Evolutionary conservation across 2,113 vertebrate species (phyloP), one percentile per base, ranked within the genome.

Genomic region (Poecile atricapillus): DNA sequence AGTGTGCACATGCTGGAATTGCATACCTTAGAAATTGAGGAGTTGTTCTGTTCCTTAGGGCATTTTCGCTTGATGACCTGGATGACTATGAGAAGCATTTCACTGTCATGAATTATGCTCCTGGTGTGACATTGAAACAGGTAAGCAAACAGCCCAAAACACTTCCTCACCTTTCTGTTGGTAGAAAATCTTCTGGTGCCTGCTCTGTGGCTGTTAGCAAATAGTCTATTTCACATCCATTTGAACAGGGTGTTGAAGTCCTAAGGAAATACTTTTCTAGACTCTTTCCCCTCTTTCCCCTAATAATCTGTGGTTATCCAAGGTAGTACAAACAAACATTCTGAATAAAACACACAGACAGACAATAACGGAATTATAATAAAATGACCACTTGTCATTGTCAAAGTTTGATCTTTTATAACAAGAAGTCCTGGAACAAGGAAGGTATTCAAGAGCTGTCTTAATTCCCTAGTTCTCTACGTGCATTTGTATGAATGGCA

Each of bases 41-140:
- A 8, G 4, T 17, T 64, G 3, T 44, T 82, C 58, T 37, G 6
- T 83, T 84, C 53, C 59, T 7, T 63, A 99, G 99, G 94, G 97
- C 98, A 0, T 99, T 99, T 47, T 98, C 98, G 0, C 98, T 99
- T 39, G 97, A 98, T 21, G 98, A 98, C 83, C 97, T 99, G 88
- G 99, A 99, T 52, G 99, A 99, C 94, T 99, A 99, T 7, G 98
- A 99, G 94, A 99, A 99, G 78, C 99, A 99, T 94, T 99, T 99
- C 98, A 99, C 99, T 0, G 99, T 99, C 62, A 99, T 99, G 99
- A 99, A 99, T 97, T 99, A 99, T 1, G 95, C 98, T 23, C 98
- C 98, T 0, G 98, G 97, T 12, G 97, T 97, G 82, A 87, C 98
- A 31, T 97, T 99, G 17, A 99, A 99, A 92, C 99, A 99, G 98